Conservation (phyloP, 1,140 invertebrate genomes). For the Drosophila repletoides region DNA sequence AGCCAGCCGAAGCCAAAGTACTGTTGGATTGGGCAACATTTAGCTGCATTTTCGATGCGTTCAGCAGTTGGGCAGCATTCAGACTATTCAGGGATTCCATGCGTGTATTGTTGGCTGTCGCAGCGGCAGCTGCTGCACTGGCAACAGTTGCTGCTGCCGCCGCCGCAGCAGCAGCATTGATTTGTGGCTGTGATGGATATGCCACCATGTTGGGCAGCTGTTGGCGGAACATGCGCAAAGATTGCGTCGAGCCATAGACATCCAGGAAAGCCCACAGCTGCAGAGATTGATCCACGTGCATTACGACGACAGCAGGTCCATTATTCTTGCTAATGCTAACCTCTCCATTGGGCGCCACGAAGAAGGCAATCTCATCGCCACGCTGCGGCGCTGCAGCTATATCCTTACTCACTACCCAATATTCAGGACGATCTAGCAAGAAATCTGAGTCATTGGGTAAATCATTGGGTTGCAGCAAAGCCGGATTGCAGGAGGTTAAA, state of each 20-base stretch:
- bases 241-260: slow-evolving; percentile 96
- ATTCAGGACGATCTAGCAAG: slow-evolving; percentile 96
- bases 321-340: slow-evolving; percentile 95
- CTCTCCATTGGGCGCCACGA: slow-evolving; percentile 91
- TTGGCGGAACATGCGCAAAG: slow-evolving; percentile 87
- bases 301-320: slow-evolving; percentile 90
- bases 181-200: slow-evolving; percentile 73
- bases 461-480: slow-evolving; percentile 87
- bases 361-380: slow-evolving; percentile 96
- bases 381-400: slow-evolving; percentile 91
- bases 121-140: slow-evolving; percentile 29
- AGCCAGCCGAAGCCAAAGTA: slow-evolving; percentile 66
- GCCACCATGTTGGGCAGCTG: slow-evolving; percentile 78
- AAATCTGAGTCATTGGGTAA: slow-evolving; percentile 96
- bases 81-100: slow-evolving; percentile 84
- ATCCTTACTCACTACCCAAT: slow-evolving; percentile 98
- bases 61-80: slow-evolving; percentile 71
- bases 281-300: slow-evolving; percentile 96
- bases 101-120: slow-evolving; percentile 32
- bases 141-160: slow-evolving; percentile 2
- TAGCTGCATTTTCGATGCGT: slow-evolving; percentile 79
- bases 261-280: slow-evolving; percentile 97
- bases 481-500: slow-evolving; percentile 96
- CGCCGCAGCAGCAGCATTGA: slow-evolving; percentile 34
- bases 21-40: slow-evolving; percentile 64